Base-by-base conservation (phyloP, 2,888 invertebrate genomes). In the Caenorhabditis plicata region DNA sequence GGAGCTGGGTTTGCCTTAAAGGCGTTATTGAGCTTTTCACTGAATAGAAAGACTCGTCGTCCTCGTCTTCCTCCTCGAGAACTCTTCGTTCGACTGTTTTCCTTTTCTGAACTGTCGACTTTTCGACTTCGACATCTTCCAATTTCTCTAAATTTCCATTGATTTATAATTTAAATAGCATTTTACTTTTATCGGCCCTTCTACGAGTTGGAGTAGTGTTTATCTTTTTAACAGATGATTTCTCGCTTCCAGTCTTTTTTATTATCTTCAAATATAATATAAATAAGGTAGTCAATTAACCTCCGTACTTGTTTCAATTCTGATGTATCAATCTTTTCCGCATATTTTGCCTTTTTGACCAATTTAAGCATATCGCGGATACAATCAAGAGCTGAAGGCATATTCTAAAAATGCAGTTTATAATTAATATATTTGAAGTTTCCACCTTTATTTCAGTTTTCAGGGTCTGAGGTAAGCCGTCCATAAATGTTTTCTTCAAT, bases 401-500 rank as follows among this genome's bases (percentile, higher is more conserved):
- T 17, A 11, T 38, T 27, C 25, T 15, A 15, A 36, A 36, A 19
- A n/a, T n/a, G n/a, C n/a, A 22, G 20, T 19, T 20, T 38, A 19
- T 22, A 7, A 4, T 32, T 32, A 15, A 15, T n/a, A 15, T 32
- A 32, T 15, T 7, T 15, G n/a, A 7, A 7, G 11, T 32, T 32
- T 32, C 11, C 19, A 57, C 56, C 56, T 49, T 41, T 13, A 60
- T 27, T n/a, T 27, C 43, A 23, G 33, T 46, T 25, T 54, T 42
- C 39, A 61, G 17, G 9, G 48, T 41, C n/a, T 27, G 31, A 9
- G 53, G 51, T 5, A 55, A 26, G 20, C 50, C 61, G 2, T 19
- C 25, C 22, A 71, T 9, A 29, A 73, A 63, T 40, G 51, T 45
- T 23, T 58, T 44, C 49, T 73, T 74, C 44, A 48, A 50, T 11